A percentile compares a stretch with the other conserved stretches of the same genome.
Conservation (phyloP, 1,140 invertebrate species). For the Caenorhabditis tropicalis region DNA sequence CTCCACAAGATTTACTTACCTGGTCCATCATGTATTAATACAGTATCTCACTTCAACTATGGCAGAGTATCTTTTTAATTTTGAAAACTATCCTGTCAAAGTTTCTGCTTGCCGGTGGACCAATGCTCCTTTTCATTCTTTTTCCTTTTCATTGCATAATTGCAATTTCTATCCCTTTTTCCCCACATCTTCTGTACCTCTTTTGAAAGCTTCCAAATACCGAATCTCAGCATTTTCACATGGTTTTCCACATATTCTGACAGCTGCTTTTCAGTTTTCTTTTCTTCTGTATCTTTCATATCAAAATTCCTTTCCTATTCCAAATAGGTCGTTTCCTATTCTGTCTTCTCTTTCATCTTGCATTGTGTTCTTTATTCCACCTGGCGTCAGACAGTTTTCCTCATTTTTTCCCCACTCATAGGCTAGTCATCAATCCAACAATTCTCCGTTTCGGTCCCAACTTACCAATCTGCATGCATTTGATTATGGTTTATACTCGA, state of each 20-base stretch:
- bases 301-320: not conserved
- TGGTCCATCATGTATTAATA: slow-evolving; percentile 44
- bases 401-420: not conserved
- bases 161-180: not conserved
- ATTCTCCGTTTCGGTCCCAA: not conserved
- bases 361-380: not conserved
- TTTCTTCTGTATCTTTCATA: not conserved
- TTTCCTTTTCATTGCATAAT: slow-evolving; percentile 9
- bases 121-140: not conserved
- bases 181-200: not conserved
- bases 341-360: not conserved
- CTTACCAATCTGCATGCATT: not conserved
- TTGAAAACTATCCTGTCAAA: not conserved
- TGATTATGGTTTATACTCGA: slow-evolving; percentile 6
- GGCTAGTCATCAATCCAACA: slow-evolving; percentile 22
- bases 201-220: slow-evolving; percentile 19
- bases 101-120: slow-evolving; percentile 27
- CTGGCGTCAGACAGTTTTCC: not conserved
- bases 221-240: not conserved
- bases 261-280: slow-evolving; percentile 19
- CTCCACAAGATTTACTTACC: slow-evolving; percentile 29
- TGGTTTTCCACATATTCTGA: slow-evolving; percentile 28
- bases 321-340: not conserved
- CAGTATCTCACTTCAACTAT: slow-evolving; percentile 31
- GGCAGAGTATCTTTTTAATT: not conserved